phyloP scores from a whole-genome alignment of 92 coral and sea anemone species.

The Montipora capitata region DNA sequence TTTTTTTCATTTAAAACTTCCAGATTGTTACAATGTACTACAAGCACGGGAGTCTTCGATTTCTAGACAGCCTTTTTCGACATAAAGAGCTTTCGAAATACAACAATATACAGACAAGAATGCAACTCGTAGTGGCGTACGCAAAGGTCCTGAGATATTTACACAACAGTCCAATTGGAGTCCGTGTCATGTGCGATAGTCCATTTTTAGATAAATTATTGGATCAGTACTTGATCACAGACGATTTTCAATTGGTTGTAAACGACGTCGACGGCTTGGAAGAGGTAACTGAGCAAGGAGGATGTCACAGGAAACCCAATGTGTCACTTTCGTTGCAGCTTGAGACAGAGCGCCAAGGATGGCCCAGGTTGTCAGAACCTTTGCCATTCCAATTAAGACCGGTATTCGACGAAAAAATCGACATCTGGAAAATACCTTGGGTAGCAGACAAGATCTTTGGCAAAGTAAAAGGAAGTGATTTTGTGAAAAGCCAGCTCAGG shows the following conservation, averaged over 20 bases:
- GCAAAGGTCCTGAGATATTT: constrained; percentile 14
- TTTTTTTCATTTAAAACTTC: background rate
- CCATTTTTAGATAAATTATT: constrained; percentile 5
- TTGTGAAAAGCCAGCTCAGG: constrained; percentile 9
- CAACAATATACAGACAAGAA: constrained; percentile 25
- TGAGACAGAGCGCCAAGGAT: constrained; percentile 8
- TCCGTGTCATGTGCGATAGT: constrained; percentile 45
- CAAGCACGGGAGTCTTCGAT: constrained; percentile 21
- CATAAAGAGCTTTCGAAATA: background rate
- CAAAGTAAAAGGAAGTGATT: constrained; percentile 13
- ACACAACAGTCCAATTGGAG: constrained; percentile 47
- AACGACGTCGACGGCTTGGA: constrained; percentile 39
- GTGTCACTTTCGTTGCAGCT: background rate
- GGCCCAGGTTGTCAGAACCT: background rate
- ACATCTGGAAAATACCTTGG: constrained; percentile 45
- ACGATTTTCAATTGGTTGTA: constrained; percentile 38
- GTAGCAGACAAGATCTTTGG: constrained; percentile 17
- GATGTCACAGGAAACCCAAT: background rate
- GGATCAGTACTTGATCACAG: constrained; percentile 43
- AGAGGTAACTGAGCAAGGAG: background rate
- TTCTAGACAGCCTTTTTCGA: background rate
- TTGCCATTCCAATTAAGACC: constrained; percentile 13
- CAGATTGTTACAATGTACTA: constrained; percentile 33
- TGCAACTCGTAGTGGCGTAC: constrained; percentile 36
- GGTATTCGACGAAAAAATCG: constrained; percentile 39